These are phyloP conservation scores for Struthio camelus DNA, from an alignment of 2,113 vertebrate genomes.

Conservation along the genomic window DNA sequence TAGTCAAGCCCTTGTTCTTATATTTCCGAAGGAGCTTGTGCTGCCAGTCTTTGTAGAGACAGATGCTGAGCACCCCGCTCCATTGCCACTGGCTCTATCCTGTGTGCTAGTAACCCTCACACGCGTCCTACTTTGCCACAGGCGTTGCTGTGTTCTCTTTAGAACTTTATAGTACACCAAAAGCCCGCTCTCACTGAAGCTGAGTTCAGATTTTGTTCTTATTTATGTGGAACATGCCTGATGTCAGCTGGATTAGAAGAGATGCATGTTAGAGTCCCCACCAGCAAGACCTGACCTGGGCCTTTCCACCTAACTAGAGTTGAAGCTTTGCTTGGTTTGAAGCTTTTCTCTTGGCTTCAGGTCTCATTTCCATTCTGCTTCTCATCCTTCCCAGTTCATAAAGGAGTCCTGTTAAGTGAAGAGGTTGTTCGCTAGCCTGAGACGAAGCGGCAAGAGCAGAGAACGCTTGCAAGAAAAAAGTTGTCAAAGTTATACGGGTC, in stretches of 20 bases:
- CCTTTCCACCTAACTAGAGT: neutral
- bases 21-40: neutral
- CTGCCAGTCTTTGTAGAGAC: neutral
- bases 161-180: neutral
- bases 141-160: neutral
- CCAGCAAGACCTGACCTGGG: neutral
- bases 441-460: neutral
- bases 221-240: neutral
- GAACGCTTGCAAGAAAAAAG: neutral
- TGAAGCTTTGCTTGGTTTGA: neutral
- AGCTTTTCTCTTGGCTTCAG: neutral
- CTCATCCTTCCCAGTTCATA: neutral
- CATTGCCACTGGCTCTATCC: neutral
- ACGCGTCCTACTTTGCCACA: neutral
- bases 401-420: neutral
- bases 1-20: neutral
- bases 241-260: neutral
- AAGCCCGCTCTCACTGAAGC: neutral
- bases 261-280: neutral
- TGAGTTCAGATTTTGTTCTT: neutral
- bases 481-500: neutral
- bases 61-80: neutral
- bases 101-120: neutral
- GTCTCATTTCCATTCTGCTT: neutral
- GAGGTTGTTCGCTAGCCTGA: neutral